Percentiles rank a stretch among this genome's conserved stretches.
Conservation (phyloP, 2,888 invertebrate genomes). For the Mythimna albipuncta region DNA sequence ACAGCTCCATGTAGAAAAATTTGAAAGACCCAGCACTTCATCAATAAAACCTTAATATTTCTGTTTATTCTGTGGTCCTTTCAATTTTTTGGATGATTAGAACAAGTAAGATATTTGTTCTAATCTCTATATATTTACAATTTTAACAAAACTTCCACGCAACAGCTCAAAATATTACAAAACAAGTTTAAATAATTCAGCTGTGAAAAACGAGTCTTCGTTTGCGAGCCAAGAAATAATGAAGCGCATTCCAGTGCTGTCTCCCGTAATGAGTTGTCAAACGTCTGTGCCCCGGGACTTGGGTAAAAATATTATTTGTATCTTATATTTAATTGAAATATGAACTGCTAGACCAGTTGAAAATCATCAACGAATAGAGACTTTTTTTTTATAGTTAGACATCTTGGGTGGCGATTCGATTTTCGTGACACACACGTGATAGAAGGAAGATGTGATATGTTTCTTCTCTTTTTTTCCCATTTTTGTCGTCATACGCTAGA, state of each 20-base stretch:
- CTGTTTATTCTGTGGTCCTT: no score
- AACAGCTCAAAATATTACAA: background rate
- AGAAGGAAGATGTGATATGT: background rate
- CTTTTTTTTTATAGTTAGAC: background rate
- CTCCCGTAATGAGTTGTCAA: slow-evolving; percentile 79
- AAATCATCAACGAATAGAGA: slow-evolving; percentile 16
- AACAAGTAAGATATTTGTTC: no score
- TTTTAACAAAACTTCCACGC: no score
- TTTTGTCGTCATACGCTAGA: no score
- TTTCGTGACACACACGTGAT: background rate
- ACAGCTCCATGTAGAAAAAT: no score
- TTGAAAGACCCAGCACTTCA: no score
- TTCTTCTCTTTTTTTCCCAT: background rate
- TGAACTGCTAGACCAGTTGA: slow-evolving; percentile 35
- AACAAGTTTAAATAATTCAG: slow-evolving; percentile 66
- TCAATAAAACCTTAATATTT: no score
- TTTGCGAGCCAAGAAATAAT: slow-evolving; percentile 76
- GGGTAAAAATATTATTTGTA: slow-evolving; percentile 52
- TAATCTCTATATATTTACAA: background rate
- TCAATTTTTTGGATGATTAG: no score
- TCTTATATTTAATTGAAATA: slow-evolving; percentile 50
- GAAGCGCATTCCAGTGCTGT: slow-evolving; percentile 74
- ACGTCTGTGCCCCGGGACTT: slow-evolving; percentile 61
- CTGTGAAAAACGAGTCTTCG: slow-evolving; percentile 67
- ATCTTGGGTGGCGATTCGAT: background rate